Base-by-base conservation (phyloP, 2,888 invertebrate species). In the Calameuta filiformis region DNA sequence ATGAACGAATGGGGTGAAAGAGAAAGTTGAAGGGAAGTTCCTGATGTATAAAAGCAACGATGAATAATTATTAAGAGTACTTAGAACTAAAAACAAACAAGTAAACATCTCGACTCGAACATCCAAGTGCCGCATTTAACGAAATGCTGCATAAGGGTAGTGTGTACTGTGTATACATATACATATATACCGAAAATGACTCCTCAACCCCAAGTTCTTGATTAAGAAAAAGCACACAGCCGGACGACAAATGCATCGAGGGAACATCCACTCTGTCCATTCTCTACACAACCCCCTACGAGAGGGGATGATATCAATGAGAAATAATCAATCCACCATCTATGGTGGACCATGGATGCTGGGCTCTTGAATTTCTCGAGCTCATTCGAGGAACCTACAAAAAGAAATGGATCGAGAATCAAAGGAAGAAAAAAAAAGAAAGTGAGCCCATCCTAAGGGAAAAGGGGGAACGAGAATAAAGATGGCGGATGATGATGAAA, bases 21-120 rank as follows among this genome's bases (percentile, higher is more conserved):
- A 23, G 56, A 56, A 56, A 56, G 56, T 56, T 9, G 56, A 56
- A 56, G 56, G 56, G 56, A 23, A 56, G 23, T 56, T 56, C 23
- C 23, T 23, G 23, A 68, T 73, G 83, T 81, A 87, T 85, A 88
- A 89, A 88, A 83, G 85, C 83, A 85, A 84, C 86, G 87, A 88
- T 90, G 89, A 90, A 90, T 90, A 90, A 90, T 89, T 89, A 89
- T 90, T 84, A 81, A 85, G 84, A 87, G 88, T 87, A 83, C 87
- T 87, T 85, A 82, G 86, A 88, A 87, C 85, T 85, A 87, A 89
- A 56, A 89, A 90, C 87, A 90, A 90, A 89, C 88, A 89, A 86
- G 82, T 87, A 89, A 86, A 85, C 86, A 79, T 83, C 87, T 87
- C 84, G 85, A 88, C 87, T 89, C 87, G 87, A 56, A 86, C 85